Percentiles rank a stretch among this genome's conserved stretches.
These are phyloP conservation scores for Phragmatobia fuliginosa DNA, from an alignment of 2,888 invertebrate genomes.

Conservation along the genomic window DNA sequence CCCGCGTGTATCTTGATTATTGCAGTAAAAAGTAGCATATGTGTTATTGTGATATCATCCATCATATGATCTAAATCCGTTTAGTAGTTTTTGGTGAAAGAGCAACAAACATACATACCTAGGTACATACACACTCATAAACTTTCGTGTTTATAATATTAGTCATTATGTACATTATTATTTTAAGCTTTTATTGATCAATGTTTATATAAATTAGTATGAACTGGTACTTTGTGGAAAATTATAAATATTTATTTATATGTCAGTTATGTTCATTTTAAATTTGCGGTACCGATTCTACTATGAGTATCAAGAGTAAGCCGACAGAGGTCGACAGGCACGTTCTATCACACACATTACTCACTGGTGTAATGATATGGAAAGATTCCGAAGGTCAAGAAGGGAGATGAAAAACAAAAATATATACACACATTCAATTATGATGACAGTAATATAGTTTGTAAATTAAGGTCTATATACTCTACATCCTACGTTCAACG, in stretches of 20 bases:
- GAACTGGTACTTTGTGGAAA: neutral
- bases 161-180: too few relatives aligned
- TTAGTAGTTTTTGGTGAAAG: too few relatives aligned
- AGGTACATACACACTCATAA: too few relatives aligned
- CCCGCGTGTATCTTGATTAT: too few relatives aligned
- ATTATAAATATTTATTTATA: too few relatives aligned
- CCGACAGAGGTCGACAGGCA: neutral
- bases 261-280: neutral
- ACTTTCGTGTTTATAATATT: too few relatives aligned
- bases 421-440: neutral
- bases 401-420: slow-evolving; percentile 4
- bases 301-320: neutral
- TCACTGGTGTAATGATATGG: slow-evolving; percentile 9
- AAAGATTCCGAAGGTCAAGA: slow-evolving; percentile 14
- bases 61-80: too few relatives aligned
- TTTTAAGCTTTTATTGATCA: too few relatives aligned
- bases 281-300: neutral
- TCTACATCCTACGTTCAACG: neutral
- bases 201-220: too few relatives aligned
- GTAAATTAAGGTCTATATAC: neutral
- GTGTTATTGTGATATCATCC: too few relatives aligned
- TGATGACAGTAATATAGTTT: neutral
- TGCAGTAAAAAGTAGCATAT: too few relatives aligned
- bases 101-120: too few relatives aligned
- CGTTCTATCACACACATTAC: neutral